Evolutionary conservation across 2,888 invertebrate species (phyloP).

Genomic region (Nymphalis polychloros): DNA sequence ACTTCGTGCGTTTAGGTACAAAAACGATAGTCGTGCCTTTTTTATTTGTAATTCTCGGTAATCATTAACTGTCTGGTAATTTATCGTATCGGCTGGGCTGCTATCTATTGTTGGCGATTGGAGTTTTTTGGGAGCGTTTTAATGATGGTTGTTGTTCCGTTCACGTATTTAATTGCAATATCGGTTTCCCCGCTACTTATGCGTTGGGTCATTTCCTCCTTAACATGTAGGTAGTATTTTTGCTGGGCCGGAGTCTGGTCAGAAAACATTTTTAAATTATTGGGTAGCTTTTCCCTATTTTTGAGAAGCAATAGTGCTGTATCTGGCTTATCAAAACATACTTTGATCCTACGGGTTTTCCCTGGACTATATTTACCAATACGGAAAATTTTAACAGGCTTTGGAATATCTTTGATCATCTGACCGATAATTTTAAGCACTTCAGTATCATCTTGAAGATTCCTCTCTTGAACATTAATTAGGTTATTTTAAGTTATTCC

Average conservation of each 20-base stretch:
- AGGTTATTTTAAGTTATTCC: constrained; percentile 25
- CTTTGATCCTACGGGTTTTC: constrained; percentile 29
- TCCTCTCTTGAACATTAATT: constrained; percentile 6
- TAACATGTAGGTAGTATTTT: constrained; percentile 20
- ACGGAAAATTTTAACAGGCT: constrained; percentile 24
- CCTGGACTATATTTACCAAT: constrained; percentile 29
- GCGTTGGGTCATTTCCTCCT: constrained; percentile 18
- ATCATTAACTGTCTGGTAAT: constrained; percentile 22
- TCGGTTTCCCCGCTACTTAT: constrained; percentile 24
- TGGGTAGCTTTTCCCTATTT: constrained; percentile 22
- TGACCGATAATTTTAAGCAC: constrained; percentile 18
- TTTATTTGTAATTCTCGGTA: constrained; percentile 17
- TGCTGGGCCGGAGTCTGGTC: constrained; percentile 27
- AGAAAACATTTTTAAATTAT: constrained; percentile 16
- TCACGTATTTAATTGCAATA: constrained; percentile 26
- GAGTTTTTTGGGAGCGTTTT: constrained; percentile 25
- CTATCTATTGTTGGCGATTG: constrained; percentile 3
- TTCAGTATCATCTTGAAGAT: constrained; percentile 15
- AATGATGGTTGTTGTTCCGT: constrained; percentile 21
- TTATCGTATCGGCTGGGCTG: not conserved
- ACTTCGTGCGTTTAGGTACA: constrained; percentile 13
- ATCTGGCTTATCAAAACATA: constrained; percentile 23
- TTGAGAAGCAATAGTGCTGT: constrained; percentile 16
- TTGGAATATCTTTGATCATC: constrained; percentile 10
- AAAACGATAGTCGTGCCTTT: constrained; percentile 16